Evolutionary conservation across 2,888 invertebrate species (phyloP).

Genomic region (Lacanobia oleracea): DNA sequence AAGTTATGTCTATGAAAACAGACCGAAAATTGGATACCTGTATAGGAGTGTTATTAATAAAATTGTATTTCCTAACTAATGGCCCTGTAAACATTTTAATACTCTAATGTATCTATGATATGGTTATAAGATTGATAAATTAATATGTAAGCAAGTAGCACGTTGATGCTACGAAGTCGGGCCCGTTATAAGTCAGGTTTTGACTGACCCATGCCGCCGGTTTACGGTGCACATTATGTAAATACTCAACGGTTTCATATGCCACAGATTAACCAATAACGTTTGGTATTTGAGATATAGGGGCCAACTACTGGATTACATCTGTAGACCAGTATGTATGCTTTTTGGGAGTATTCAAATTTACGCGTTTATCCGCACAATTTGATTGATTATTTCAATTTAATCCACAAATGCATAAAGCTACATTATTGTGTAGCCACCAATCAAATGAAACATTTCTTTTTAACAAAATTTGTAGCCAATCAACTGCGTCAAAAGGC

Average conservation of each 20-base stretch:
- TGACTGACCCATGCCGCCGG: slow-evolving; percentile 56
- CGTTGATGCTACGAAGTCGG: slow-evolving; percentile 59
- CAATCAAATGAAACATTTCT: background rate
- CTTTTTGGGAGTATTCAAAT: slow-evolving; percentile 7
- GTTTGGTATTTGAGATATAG: slow-evolving; percentile 36
- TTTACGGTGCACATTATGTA: slow-evolving; percentile 59
- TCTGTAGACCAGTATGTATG: background rate
- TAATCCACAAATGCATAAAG: background rate
- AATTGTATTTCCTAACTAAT: slow-evolving; percentile 4
- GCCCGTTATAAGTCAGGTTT: slow-evolving; percentile 74
- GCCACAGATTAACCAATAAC: slow-evolving; percentile 53
- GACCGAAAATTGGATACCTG: background rate
- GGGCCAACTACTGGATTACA: slow-evolving; percentile 18
- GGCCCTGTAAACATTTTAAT: slow-evolving; percentile 2
- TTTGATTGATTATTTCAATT: slow-evolving; percentile 7
- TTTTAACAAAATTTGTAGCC: background rate
- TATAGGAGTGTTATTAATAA: background rate
- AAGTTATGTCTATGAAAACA: background rate
- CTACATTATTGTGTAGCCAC: background rate
- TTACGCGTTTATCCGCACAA: background rate
- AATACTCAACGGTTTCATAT: slow-evolving; percentile 59
- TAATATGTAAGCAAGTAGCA: slow-evolving; percentile 53
- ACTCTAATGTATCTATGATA: slow-evolving; percentile 18
- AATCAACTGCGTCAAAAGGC: background rate
- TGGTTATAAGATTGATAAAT: slow-evolving; percentile 29